These are phyloP conservation scores for Metridium senile DNA, from an alignment of 92 coral and sea anemone genomes.

Conservation along the genomic window DNA sequence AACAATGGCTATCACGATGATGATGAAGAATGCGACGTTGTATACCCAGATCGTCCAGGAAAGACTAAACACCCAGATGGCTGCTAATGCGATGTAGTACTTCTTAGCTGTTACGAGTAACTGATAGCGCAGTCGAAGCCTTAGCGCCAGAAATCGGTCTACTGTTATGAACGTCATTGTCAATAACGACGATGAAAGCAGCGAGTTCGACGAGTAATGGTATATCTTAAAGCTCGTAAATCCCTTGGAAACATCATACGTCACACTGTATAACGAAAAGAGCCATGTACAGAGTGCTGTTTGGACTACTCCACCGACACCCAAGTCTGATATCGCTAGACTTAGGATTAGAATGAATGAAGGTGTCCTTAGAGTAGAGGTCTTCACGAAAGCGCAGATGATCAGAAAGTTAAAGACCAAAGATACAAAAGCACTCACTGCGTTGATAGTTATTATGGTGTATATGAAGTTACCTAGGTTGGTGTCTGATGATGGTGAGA, in stretches of 20 bases:
- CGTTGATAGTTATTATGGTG: neutral
- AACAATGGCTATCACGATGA: neutral
- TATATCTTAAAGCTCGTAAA: neutral
- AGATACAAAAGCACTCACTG: neutral
- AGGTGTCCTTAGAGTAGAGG: conserved; percentile 12
- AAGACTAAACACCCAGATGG: conserved; percentile 6
- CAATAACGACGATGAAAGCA: neutral
- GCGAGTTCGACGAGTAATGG: neutral
- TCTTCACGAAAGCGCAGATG: neutral
- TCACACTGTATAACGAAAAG: neutral
- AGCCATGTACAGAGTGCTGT: neutral
- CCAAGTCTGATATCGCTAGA: conserved; percentile 13
- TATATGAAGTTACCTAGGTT: neutral
- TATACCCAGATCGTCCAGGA: neutral
- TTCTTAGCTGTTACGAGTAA: conserved; percentile 5
- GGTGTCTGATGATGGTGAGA: neutral
- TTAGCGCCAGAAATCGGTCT: conserved; percentile 9
- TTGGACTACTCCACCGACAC: conserved; percentile 1
- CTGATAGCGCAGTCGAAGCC: conserved; percentile 4
- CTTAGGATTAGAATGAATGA: conserved; percentile 19
- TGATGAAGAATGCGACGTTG: neutral
- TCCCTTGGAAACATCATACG: neutral
- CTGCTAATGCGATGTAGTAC: neutral
- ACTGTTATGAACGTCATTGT: conserved; percentile 7
- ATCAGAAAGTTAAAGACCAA: conserved; percentile 2